Percentiles rank a stretch among this genome's conserved stretches.
These are phyloP conservation scores for Dinoponera quadriceps DNA, from an alignment of 1,140 invertebrate genomes.

Conservation along the genomic window DNA sequence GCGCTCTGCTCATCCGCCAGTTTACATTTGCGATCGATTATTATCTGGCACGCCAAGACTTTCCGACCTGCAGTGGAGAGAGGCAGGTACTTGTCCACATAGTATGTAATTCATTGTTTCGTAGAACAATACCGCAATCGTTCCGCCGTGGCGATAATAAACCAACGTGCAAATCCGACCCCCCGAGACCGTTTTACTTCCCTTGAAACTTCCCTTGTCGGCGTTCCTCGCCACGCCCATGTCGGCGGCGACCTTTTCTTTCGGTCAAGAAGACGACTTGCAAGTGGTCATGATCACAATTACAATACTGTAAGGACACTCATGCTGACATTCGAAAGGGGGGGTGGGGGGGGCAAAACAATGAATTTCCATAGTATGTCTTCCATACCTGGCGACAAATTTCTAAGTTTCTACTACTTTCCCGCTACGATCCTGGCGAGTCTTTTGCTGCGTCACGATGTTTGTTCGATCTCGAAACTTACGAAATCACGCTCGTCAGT, in stretches of 20 bases:
- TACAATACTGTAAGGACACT: constrained; percentile 70
- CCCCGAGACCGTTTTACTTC: constrained; percentile 38
- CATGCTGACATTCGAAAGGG: constrained; percentile 70
- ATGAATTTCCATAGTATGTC: constrained; percentile 80
- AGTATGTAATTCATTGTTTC: constrained; percentile 80
- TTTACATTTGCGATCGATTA: constrained; percentile 24
- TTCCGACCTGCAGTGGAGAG: constrained; percentile 51
- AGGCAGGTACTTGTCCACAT: constrained; percentile 72
- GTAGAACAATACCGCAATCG: constrained; percentile 46
- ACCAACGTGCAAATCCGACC: constrained; percentile 45
- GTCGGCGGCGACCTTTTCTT: constrained; percentile 24
- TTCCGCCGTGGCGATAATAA: constrained; percentile 51
- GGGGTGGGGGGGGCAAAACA: constrained; percentile 77
- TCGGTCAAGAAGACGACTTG: constrained; percentile 27
- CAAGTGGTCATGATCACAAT: constrained; percentile 62
- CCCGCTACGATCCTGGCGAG: constrained; percentile 61
- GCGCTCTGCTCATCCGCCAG: not conserved
- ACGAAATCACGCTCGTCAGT: not conserved
- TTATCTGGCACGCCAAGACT: constrained; percentile 58
- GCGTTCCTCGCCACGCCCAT: constrained; percentile 13
- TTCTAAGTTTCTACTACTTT: constrained; percentile 73
- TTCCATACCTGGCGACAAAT: constrained; percentile 72
- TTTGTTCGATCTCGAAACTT: not conserved
- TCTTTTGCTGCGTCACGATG: not conserved
- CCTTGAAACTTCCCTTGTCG: constrained; percentile 37